Evolutionary conservation across 2,113 vertebrate species (phyloP), one percentile per base, ranked within the genome.

Genomic region (Charina bottae): DNA sequence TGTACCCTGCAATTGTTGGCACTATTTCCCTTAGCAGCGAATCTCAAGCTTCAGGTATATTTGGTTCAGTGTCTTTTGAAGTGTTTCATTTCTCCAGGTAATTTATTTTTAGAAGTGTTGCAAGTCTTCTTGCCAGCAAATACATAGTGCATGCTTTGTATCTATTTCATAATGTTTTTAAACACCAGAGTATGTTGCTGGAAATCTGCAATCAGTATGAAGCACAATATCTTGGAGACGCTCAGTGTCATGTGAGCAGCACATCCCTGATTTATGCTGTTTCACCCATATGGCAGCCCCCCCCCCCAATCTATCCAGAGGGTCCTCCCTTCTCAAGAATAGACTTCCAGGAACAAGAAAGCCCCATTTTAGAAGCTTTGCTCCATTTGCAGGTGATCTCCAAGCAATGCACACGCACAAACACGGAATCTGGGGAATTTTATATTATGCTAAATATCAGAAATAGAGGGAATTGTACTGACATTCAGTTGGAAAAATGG

Each of bases 1-100:
- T 99, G 4, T 99, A 99, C 91, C 99, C 99, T 13, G 99, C 99
- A 68, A 99, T 99, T 42, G 99, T 99, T 92, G 99, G 99, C 12
- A 99, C 99, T 3, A 99, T 99, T 87, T 99, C 99, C 1, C 97
- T 99, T 19, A 99, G 98, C 87, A 98, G 98, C 55, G 99, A 99
- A 92, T 98, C 98, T 55, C 99, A 99, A 95, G 97, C 97, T 58
- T 98, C 99, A 97, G 99, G 99, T 98, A 97, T 56, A 95, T 59
- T 90, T 62, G 4, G 21, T 1, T 26, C 0, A 17, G 7, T 6
- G 12, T 28, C 12, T 49, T 59, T 90, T 24, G 46, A 54, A 54
- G n/a, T 4, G 21, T 26, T 59, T 33, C 42, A 58, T 87, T 37
- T 10, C 9, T 42, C 10, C 7, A 15, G 7, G 12, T 72, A 12